phyloP scores from a whole-genome alignment of 2,797 vertebrate species.

The Odontamblyopus rebecca region DNA sequence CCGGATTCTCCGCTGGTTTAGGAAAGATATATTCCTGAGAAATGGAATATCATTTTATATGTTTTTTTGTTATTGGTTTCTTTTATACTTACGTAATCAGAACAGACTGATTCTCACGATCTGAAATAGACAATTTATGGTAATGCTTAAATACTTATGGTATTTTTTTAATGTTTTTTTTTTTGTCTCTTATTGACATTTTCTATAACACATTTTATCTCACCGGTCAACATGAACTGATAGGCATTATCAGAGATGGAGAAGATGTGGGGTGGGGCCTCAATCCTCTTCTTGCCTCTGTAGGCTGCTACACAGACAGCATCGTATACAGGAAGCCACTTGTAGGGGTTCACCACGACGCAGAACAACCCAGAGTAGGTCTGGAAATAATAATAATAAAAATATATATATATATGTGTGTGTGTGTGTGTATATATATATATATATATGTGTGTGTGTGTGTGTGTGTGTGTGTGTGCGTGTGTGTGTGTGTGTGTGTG shows the following conservation, averaged over 20 bases:
- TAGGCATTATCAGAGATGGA: slow-evolving; percentile 86
- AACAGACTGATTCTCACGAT: slow-evolving; percentile 84
- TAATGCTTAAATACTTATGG: too few relatives aligned
- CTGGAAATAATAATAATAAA: slow-evolving; percentile 44
- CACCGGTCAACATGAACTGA: slow-evolving; percentile 62
- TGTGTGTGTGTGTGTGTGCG: too few relatives aligned
- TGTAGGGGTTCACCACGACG: slow-evolving; percentile 85
- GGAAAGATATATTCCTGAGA: neutral
- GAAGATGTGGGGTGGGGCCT: slow-evolving; percentile 47
- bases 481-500: too few relatives aligned
- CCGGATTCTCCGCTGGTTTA: slow-evolving; percentile 58
- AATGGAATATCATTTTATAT: neutral
- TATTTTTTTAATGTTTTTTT: too few relatives aligned
- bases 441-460: too few relatives aligned
- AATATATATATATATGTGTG: too few relatives aligned
- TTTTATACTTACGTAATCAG: slow-evolving; percentile 79
- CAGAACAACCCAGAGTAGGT: slow-evolving; percentile 87
- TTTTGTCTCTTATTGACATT: too few relatives aligned
- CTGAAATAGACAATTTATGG: slow-evolving; percentile 46
- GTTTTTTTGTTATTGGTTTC: neutral
- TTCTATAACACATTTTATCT: neutral
- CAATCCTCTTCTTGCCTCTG: slow-evolving; percentile 55
- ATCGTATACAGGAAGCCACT: slow-evolving; percentile 81
- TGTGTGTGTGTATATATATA: too few relatives aligned
- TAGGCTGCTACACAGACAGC: slow-evolving; percentile 36